Evolutionary conservation across 2,113 vertebrate genomes (phyloP).

Genomic region (Pungitius pungitius): DNA sequence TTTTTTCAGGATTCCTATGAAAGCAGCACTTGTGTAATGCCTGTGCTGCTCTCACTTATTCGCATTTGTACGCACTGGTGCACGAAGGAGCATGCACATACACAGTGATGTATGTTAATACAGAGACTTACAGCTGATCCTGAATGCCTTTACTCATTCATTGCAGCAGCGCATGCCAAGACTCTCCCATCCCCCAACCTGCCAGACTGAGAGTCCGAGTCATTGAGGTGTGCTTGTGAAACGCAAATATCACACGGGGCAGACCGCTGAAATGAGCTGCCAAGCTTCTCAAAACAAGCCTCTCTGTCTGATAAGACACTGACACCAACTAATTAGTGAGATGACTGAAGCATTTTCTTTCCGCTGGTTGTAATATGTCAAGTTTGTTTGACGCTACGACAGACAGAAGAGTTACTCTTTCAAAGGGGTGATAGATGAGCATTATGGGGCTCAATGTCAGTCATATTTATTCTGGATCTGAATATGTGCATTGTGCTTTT

Average conservation of each 20-base stretch:
- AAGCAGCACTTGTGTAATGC: conserved; percentile 76
- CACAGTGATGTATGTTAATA: conserved; percentile 43
- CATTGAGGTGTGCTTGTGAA: conserved; percentile 63
- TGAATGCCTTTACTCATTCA: conserved; percentile 74
- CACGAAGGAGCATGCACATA: conserved; percentile 32
- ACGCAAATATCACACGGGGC: conserved; percentile 70
- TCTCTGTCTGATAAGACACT: conserved; percentile 72
- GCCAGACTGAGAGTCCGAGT: conserved; percentile 32
- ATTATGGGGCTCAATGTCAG: conserved; percentile 8
- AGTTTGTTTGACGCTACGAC: conserved; percentile 50
- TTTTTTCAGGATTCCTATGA: conserved; percentile 69
- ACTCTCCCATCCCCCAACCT: conserved; percentile 23
- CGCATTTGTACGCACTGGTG: conserved; percentile 71
- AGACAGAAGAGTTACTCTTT: conserved; percentile 51
- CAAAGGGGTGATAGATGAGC: conserved; percentile 57
- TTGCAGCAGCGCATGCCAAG: conserved; percentile 41
- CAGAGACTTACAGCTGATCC: conserved; percentile 70
- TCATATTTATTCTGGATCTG: neutral
- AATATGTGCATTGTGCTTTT: neutral
- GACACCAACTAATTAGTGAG: conserved; percentile 72
- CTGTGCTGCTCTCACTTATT: conserved; percentile 64
- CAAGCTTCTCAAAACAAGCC: conserved; percentile 74
- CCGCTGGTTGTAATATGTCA: conserved; percentile 51
- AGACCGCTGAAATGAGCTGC: conserved; percentile 62
- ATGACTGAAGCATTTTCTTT: conserved; percentile 50